These are phyloP conservation scores for Pseudorectes ferrugineus DNA, from an alignment of 2,113 vertebrate genomes.

Conservation along the genomic window DNA sequence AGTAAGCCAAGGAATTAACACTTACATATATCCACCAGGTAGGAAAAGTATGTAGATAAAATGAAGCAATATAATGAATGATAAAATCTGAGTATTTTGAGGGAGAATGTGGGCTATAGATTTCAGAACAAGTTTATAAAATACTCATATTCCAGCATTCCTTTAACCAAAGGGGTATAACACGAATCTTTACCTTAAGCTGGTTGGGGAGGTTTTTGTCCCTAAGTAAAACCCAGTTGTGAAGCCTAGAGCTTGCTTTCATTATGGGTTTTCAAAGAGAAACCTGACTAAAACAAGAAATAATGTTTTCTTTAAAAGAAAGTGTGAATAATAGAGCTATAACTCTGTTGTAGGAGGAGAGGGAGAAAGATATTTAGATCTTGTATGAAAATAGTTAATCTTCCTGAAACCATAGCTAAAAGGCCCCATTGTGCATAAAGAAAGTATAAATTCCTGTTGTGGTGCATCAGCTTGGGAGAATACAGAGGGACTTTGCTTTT, in stretches of 20 bases:
- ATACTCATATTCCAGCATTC: not conserved
- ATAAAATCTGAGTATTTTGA: not conserved
- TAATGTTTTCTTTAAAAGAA: not conserved
- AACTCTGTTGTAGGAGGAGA: not conserved
- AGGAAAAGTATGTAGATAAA: not conserved
- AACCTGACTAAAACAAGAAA: not conserved
- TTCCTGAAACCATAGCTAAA: not conserved
- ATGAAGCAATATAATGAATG: not conserved
- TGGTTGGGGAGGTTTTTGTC: not conserved
- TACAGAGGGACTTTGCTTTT: not conserved
- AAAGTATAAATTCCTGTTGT: not conserved
- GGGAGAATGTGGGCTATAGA: not conserved
- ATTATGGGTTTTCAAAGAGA: not conserved
- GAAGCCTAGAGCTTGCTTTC: not conserved
- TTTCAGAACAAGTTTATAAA: not conserved
- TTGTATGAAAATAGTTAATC: not conserved
- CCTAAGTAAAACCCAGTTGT: not conserved
- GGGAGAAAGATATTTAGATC: not conserved
- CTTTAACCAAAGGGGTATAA: not conserved
- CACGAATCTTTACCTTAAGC: not conserved
- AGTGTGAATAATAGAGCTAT: not conserved
- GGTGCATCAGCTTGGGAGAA: not conserved
- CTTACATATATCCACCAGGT: rapidly evolving
- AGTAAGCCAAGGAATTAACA: not conserved
- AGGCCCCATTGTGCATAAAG: not conserved